Base-by-base conservation (phyloP, 2,113 vertebrate genomes). In the Craseonycteris thonglongyai region DNA sequence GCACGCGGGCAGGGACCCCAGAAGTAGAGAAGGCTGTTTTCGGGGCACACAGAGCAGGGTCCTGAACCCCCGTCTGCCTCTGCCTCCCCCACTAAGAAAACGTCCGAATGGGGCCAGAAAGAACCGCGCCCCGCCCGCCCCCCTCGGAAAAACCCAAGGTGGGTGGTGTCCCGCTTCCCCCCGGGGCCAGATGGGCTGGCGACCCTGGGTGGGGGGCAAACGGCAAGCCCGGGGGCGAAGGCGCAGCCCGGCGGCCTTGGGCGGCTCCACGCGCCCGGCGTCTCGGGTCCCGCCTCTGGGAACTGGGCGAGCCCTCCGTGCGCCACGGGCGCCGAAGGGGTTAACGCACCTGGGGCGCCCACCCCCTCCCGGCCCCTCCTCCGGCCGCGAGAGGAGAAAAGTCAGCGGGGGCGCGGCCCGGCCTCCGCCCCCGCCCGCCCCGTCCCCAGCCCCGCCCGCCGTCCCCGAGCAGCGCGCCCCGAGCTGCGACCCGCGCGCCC, bases 341-440 rank as follows among this genome's bases (percentile, higher is more conserved):
- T 97, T 97, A 97, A 96, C 10, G 94, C 92, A 97, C 97, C 97
- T 97, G 97, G 94, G 93, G 88, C 90, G 58, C 89, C 59, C 83
- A 66, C 89, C 93, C 96, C 92, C 88, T 58, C 18, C 12, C 45
- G 74, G 88, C 91, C 80, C 96, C 94, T 88, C 93, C 93, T n/a
- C 88, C 96, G 24, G 58, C 80, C 42, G 24, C 91, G 72, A 74
- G 80, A 33, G 72, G 13, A 38, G 78, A 59, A 84, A 69, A 86
- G 93, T 47, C 14, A 0, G n/a, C 56, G 94, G 95, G 98, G 93
- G 97, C 92, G 97, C 91, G 58, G 94, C 94, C 56, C 19, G 47
- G 45, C 69, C 84, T 69, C 11, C 42, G 81, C 88, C 88, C 86
- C 24, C 78, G 13, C 76, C 93, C 35, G 47, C 82, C 15, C 90